Conservation (phyloP, 2,797 vertebrate genomes). For the Hippoglossus hippoglossus region DNA sequence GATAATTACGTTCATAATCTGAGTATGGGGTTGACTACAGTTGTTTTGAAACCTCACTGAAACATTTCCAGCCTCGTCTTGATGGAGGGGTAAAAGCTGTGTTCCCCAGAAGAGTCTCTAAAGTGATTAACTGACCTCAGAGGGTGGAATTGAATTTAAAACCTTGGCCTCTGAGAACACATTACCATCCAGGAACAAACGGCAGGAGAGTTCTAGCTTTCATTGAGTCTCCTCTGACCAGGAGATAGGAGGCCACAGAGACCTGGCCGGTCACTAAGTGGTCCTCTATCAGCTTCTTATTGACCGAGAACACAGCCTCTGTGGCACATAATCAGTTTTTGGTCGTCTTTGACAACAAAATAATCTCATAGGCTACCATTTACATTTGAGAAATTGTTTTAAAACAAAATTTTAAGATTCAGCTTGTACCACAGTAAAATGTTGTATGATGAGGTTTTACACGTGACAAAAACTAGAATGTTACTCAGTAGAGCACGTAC, state of each 20-base stretch:
- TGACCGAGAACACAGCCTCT: constrained; percentile 36
- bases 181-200: constrained; percentile 59
- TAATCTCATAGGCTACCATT: constrained; percentile 26
- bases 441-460: too few relatives aligned
- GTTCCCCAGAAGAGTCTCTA: constrained; percentile 51
- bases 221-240: constrained; percentile 53
- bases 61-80: constrained; percentile 35
- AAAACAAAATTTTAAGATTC: constrained; percentile 10
- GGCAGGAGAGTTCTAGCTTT: constrained; percentile 43
- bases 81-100: constrained; percentile 33
- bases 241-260: constrained; percentile 37
- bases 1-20: constrained; percentile 25
- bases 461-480: too few relatives aligned
- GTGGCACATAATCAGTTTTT: constrained; percentile 44
- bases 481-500: too few relatives aligned
- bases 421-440: neutral
- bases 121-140: constrained; percentile 73
- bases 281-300: constrained; percentile 66
- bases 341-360: constrained; percentile 34
- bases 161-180: constrained; percentile 66
- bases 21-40: neutral
- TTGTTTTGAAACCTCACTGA: neutral
- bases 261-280: constrained; percentile 55
- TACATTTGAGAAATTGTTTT: constrained; percentile 17
- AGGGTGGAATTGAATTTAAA: constrained; percentile 70